phyloP scores from a whole-genome alignment of 2,113 vertebrate species.

The Chaetura pelagica region DNA sequence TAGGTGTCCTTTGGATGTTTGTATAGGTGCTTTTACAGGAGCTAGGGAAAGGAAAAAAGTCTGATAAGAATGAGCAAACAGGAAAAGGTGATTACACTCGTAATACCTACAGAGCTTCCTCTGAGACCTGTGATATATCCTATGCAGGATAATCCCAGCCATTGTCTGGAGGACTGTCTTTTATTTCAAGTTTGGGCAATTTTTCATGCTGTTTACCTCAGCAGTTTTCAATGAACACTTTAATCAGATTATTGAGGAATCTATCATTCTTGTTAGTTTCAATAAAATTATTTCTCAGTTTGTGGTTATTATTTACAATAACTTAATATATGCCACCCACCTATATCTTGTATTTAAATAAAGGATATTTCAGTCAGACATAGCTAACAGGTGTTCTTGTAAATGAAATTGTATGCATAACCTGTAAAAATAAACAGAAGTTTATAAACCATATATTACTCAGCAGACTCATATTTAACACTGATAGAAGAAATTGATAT shows the following conservation, averaged over 20 bases:
- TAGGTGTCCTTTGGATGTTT: not conserved
- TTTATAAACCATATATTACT: not conserved
- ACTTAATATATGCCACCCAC: not conserved
- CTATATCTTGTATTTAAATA: not conserved
- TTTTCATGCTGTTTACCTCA: not conserved
- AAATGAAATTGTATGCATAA: not conserved
- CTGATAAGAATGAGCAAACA: constrained; percentile 15
- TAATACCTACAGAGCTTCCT: constrained; percentile 2
- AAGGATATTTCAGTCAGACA: not conserved
- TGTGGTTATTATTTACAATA: not conserved
- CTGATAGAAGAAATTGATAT: not conserved
- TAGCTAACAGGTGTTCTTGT: not conserved
- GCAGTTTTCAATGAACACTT: not conserved
- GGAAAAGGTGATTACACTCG: not conserved
- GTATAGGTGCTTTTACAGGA: not conserved
- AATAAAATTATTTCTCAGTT: not conserved
- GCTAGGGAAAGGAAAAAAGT: not conserved
- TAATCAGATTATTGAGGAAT: not conserved
- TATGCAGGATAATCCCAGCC: not conserved
- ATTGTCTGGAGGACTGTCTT: not conserved
- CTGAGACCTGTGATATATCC: not conserved
- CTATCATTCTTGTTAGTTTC: not conserved
- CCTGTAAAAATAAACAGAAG: not conserved
- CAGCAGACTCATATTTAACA: not conserved
- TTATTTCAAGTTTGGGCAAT: not conserved